Evolutionary conservation across 1,140 invertebrate species (phyloP).

Genomic region (Carposina sasakii): DNA sequence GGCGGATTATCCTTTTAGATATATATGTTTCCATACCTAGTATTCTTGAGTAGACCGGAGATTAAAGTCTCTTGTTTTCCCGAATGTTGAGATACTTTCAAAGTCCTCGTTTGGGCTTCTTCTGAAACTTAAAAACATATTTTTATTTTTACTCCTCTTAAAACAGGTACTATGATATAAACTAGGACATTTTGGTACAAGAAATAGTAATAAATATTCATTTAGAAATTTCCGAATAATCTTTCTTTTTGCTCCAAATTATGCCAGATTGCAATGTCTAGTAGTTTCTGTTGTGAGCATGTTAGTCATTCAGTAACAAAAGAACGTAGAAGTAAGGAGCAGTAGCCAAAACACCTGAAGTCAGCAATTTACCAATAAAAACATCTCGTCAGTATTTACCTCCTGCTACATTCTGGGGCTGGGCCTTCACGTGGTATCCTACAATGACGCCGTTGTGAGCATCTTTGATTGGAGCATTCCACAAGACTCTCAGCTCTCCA

Average conservation of each 20-base stretch:
- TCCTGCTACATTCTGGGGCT: slow-evolving; percentile 54
- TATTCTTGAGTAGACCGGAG: slow-evolving; percentile 55
- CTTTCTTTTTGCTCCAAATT: too few relatives aligned
- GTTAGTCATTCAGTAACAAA: too few relatives aligned
- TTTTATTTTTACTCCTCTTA: not conserved
- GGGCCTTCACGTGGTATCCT: slow-evolving; percentile 79
- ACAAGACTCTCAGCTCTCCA: slow-evolving; percentile 53
- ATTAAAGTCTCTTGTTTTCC: slow-evolving; percentile 53
- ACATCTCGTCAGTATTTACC: too few relatives aligned
- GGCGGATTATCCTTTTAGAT: too few relatives aligned
- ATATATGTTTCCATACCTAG: slow-evolving; percentile 50
- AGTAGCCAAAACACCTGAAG: too few relatives aligned
- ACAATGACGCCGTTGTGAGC: slow-evolving; percentile 82
- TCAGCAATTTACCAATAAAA: too few relatives aligned
- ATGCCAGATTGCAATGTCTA: too few relatives aligned
- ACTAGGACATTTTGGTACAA: too few relatives aligned
- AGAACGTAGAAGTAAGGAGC: too few relatives aligned
- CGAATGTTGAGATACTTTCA: slow-evolving; percentile 47
- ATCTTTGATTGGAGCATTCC: slow-evolving; percentile 77
- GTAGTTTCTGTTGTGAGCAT: too few relatives aligned
- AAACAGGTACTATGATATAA: not conserved
- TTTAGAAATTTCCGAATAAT: too few relatives aligned
- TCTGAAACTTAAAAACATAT: slow-evolving; percentile 33
- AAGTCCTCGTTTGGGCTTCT: slow-evolving; percentile 40
- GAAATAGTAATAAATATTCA: too few relatives aligned